A percentile compares a stretch with the other conserved stretches of the same genome.
phyloP scores from a whole-genome alignment of 2,113 vertebrate species.

The Nerophis lumbriciformis region DNA sequence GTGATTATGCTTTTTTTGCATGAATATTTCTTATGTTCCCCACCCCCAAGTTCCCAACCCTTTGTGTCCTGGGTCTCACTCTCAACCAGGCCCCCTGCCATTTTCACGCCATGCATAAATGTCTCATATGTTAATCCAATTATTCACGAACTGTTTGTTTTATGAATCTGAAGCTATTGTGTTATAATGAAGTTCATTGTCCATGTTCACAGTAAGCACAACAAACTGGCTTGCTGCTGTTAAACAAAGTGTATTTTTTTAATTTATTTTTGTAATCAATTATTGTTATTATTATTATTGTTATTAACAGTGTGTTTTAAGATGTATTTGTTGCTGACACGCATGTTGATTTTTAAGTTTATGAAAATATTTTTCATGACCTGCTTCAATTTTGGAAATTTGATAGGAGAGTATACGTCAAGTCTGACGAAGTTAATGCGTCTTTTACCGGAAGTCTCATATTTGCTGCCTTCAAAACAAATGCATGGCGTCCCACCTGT shows the following conservation, averaged over 20 bases:
- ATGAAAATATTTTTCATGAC: slow-evolving; percentile 22
- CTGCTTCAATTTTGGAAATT: slow-evolving; percentile 46
- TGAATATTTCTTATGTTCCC: neutral
- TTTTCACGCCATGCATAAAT: too few species aligned
- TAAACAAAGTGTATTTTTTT: neutral
- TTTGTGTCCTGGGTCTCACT: too few species aligned
- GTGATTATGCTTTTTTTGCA: neutral
- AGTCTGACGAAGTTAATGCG: fast-evolving
- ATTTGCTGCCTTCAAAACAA: slow-evolving; percentile 29
- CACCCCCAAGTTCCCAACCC: too few species aligned
- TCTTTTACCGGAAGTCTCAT: fast-evolving
- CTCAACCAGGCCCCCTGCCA: too few species aligned
- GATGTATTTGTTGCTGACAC: too few species aligned
- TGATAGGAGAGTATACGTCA: slow-evolving; percentile 26
- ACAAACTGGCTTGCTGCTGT: neutral
- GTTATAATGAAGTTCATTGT: neutral
- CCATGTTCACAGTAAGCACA: neutral
- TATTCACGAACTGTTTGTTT: too few species aligned
- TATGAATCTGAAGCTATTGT: too few species aligned
- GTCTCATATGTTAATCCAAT: too few species aligned
- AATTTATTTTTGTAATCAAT: too few species aligned
- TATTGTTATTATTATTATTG: too few species aligned
- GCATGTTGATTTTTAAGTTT: neutral
- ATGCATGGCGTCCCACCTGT: neutral
- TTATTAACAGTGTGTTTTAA: neutral